Evolutionary conservation across 2,888 invertebrate species (phyloP).

Genomic region (Mystacides longicornis): DNA sequence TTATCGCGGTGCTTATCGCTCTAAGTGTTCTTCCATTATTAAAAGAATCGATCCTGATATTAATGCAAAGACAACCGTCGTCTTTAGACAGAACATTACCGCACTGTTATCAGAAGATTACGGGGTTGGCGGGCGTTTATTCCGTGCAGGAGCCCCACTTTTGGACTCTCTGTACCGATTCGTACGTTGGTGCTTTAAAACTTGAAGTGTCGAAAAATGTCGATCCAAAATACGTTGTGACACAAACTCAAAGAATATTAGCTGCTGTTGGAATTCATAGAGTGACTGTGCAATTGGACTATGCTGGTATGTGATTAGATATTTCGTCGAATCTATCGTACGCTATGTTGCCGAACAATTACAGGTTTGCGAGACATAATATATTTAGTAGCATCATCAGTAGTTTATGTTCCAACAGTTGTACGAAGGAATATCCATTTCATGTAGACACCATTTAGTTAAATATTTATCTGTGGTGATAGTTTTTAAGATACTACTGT

Average conservation of each 20-base stretch:
- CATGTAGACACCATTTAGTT: neutral
- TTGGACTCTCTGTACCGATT: constrained; percentile 95
- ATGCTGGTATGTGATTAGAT: constrained; percentile 66
- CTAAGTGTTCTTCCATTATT: constrained; percentile 78
- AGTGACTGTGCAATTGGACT: constrained; percentile 89
- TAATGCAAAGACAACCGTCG: constrained; percentile 91
- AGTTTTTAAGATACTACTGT: no score
- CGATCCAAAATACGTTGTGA: constrained; percentile 87
- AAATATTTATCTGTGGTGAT: no score
- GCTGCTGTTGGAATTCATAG: constrained; percentile 86
- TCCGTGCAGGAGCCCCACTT: constrained; percentile 97
- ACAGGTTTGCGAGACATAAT: neutral
- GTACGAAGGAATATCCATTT: neutral
- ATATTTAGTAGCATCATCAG: neutral
- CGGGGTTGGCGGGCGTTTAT: constrained; percentile 87
- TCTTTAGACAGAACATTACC: constrained; percentile 76
- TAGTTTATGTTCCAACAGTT: neutral
- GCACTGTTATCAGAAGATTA: constrained; percentile 82
- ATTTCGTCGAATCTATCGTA: neutral
- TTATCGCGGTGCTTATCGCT: constrained; percentile 85
- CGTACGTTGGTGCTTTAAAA: constrained; percentile 88
- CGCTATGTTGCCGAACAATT: constrained; percentile 1
- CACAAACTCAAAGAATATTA: constrained; percentile 91
- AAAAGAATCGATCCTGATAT: constrained; percentile 79
- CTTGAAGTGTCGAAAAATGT: constrained; percentile 90